These are phyloP conservation scores for Abrostola tripartita DNA, from an alignment of 2,888 invertebrate genomes.

Conservation along the genomic window DNA sequence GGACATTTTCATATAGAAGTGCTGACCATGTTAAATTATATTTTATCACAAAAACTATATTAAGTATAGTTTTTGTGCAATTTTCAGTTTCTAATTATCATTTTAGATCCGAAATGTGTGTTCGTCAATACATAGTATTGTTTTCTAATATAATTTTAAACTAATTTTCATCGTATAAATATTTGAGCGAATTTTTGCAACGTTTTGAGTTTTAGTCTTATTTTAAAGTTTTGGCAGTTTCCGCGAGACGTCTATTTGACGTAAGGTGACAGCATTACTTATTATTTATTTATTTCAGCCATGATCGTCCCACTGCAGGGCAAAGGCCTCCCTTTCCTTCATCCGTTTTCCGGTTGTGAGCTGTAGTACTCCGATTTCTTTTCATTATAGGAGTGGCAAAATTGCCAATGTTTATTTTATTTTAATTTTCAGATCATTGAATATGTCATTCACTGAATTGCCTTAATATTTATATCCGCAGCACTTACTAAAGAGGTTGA, in stretches of 20 bases:
- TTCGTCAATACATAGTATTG: not conserved
- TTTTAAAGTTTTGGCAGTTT: not conserved
- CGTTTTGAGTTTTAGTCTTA: not conserved
- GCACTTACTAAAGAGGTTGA: no score
- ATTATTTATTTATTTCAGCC: no score
- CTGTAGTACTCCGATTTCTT: no score
- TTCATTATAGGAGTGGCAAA: no score
- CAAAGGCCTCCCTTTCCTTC: no score
- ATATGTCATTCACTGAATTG: no score
- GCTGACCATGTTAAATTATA: slow-evolving; percentile 2
- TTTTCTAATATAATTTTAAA: not conserved
- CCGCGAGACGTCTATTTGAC: not conserved
- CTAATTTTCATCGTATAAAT: slow-evolving; percentile 1
- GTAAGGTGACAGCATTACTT: not conserved
- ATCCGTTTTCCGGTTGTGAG: no score
- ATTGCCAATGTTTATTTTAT: not conserved
- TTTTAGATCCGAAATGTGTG: no score
- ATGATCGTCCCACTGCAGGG: no score
- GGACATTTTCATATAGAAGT: slow-evolving; percentile 23
- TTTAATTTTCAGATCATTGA: not conserved
- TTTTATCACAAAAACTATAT: not conserved
- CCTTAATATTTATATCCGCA: no score
- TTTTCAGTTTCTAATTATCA: no score
- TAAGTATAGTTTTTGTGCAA: not conserved
- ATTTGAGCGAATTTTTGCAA: not conserved